Base-by-base conservation (phyloP, 1,140 invertebrate genomes). In the Brachionus calyciflorus region DNA sequence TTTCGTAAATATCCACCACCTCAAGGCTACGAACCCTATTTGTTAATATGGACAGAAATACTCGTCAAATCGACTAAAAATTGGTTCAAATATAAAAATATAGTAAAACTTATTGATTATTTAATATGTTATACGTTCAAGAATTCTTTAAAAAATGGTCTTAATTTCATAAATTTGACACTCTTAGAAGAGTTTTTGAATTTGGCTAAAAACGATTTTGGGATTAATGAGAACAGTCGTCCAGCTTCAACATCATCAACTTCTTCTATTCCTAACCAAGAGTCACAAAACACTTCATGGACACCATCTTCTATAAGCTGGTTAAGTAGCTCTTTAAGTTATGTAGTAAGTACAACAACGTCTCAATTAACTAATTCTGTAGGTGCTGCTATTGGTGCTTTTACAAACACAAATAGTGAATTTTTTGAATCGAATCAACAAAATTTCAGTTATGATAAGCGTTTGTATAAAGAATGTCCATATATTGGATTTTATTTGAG, bases 71-170 rank as follows among this genome's bases (percentile, higher is more conserved):
- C 46, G n/a, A 55, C 24, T 28, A 73, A 73, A 53, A 49, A 73
- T 37, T 73, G 69, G 69, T 24, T 41, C 46, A 73, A 73, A 55
- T 73, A 73, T 21, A 73, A 55, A 55, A 73, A 73, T 33, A 41
- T 51, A 26, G 69, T 73, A 14, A 73, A 73, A 73, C 4, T 73
- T 10, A 26, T 73, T 1, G 69, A 73, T 55, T 51, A 41, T 51
- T 41, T 73, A 10, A 5, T 73, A 3, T 73, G 46, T n/a, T 55
- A 19, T n/a, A 51, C 69, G 12, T 49, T 49, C 5, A 73, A 73
- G 12, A 30, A 33, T 26, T 73, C 46, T 10, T 1, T 51, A 3
- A 21, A n/a, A 55, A 73, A 73, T 24, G 65, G 44, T 19, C 26
- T 40, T 9, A 73, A 46, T 44, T 46, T 65, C 3, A 65, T 65